Percentiles rank a stretch among this genome's conserved stretches.
Conservation (phyloP, 2,113 vertebrate genomes). For the Lethenteron camtschaticum region DNA sequence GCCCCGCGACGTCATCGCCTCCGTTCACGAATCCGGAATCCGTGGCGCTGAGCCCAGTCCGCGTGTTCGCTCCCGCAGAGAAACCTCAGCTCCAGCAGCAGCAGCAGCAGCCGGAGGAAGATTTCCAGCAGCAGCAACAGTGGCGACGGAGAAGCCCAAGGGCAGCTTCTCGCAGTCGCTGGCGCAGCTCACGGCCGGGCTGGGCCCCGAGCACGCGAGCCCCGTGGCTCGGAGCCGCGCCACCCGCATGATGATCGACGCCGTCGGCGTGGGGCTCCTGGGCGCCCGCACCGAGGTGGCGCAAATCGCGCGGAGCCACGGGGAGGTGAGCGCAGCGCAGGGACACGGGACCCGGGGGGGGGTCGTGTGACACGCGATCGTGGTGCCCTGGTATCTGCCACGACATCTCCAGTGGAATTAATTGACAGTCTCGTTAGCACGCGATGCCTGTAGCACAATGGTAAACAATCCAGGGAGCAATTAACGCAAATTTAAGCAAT, state of each 20-base stretch:
- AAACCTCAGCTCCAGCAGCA: constrained; percentile 21
- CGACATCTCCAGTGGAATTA: background rate
- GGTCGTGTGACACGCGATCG: background rate
- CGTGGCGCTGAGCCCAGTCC: constrained; percentile 14
- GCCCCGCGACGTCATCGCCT: too few relatives aligned
- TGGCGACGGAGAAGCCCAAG: too few relatives aligned
- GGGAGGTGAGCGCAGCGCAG: constrained; percentile 31
- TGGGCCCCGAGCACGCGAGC: constrained; percentile 37
- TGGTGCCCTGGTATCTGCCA: constrained; percentile 5
- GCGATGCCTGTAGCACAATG: background rate
- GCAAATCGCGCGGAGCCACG: constrained; percentile 37
- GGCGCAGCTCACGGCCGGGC: constrained; percentile 29
- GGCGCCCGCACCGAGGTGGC: constrained; percentile 50
- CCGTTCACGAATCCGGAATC: too few relatives aligned
- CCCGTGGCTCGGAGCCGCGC: constrained; percentile 48
- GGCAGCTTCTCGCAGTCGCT: too few relatives aligned
- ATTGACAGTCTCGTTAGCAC: background rate
- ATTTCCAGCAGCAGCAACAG: constrained; percentile 25
- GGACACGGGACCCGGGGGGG: too few relatives aligned
- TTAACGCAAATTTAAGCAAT: background rate
- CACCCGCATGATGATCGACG: constrained; percentile 62
- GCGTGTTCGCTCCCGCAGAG: constrained; percentile 10
- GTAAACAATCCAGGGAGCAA: background rate
- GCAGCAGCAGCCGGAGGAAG: constrained; percentile 53
- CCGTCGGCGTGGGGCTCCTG: constrained; percentile 53